A percentile compares a stretch with the other conserved stretches of the same genome.
These are phyloP conservation scores for Amazona guildingii DNA, from an alignment of 2,113 vertebrate genomes.

Conservation along the genomic window DNA sequence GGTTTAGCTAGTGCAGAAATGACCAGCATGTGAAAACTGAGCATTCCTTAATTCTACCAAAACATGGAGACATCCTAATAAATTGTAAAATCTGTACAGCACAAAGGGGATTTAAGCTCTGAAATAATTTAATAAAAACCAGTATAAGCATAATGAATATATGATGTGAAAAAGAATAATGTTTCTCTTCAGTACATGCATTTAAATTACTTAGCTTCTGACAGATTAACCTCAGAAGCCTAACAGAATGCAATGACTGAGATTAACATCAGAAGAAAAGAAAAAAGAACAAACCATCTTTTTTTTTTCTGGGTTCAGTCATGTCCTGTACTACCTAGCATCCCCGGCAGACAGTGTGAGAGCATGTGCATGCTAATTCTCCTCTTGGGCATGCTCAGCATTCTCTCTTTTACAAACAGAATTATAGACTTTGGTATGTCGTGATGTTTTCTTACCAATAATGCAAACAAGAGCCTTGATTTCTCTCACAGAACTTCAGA, in stretches of 20 bases:
- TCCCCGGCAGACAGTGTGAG: neutral
- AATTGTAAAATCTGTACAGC: neutral
- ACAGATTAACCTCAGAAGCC: neutral
- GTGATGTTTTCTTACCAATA: neutral
- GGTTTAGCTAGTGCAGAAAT: neutral
- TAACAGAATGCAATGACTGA: neutral
- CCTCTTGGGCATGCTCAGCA: neutral
- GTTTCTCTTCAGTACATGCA: neutral
- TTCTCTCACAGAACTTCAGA: neutral
- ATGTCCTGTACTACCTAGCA: neutral
- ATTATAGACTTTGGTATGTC: accelerated
- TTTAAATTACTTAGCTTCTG: neutral
- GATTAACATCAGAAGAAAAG: neutral
- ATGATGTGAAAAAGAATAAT: neutral
- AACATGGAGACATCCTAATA: neutral
- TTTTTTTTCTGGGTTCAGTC: neutral
- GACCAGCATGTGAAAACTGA: neutral
- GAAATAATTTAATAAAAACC: neutral
- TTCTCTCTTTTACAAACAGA: neutral
- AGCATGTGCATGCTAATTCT: neutral
- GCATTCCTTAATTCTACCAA: neutral
- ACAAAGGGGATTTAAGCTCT: neutral
- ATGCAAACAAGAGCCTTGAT: neutral
- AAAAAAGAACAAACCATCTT: neutral
- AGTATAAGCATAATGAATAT: neutral